phyloP scores from a whole-genome alignment of 2,113 vertebrate genomes.

The human (Homo sapiens) region GRCh38 chr1:240231001-240231500 shows the following conservation, averaged over 20 bases:
- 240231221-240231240: background rate
- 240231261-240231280: background rate
- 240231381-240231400: background rate
- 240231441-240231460: background rate
- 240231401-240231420: background rate
- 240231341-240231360: background rate
- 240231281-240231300: background rate
- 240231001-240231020: background rate
- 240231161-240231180: background rate
- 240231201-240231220: background rate
- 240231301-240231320: background rate
- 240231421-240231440: background rate
- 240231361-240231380: background rate
- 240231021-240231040: slow-evolving; percentile 45
- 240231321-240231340: background rate
- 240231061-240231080: background rate
- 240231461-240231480: background rate
- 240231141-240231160: background rate
- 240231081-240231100: background rate
- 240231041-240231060: background rate
- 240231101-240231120: background rate
- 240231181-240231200: background rate
- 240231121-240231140: background rate
- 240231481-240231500: background rate
- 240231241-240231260: background rate